Evolutionary conservation across 2,888 invertebrate genomes (phyloP), one percentile per base, ranked within the genome.

Genomic region (Conops quadrifasciatus): DNA sequence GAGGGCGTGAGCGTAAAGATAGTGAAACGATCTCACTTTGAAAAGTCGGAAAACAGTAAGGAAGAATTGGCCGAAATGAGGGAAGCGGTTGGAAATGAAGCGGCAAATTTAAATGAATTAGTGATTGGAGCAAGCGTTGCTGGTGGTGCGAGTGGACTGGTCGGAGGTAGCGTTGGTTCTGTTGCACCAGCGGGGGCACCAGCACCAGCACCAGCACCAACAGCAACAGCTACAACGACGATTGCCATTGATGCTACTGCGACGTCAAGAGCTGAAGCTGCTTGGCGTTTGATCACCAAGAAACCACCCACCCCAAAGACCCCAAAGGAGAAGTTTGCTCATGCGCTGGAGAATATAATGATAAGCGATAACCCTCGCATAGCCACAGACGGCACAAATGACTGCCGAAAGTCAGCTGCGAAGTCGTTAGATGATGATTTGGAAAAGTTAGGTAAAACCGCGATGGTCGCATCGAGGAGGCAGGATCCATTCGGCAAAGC

Each of bases 1-100:
- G 97, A 98, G 87, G 95, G 95, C 1, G 92, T 97, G 19, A 91
- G 92, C 13, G 89, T 97, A 21, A 95, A 95, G 76, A 84, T 87
- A 43, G 85, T 86, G 0, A 85, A 86, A 76, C 81, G 93, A 77
- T 92, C 93, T 0, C 92, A 92, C 80, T 92, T 92, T 72, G 92
- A 93, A 79, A 92, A 93, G 80, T 89, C 90, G 0, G 91, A 91
- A 74, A 88, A 88, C 75, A 87, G 87, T 26, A 86, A 87, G 28
- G 90, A 91, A 58, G 90, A 90, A 59, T 74, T 84, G 16, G 82
- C 82, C 4, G 83, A 83, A 72, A 83, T 83, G 78, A 78, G 83
- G 2, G 72, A 74, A 45, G 77, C 77, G 2, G 36, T 78, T 1
- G 72, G 78, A 16, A 74, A 76, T 16, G 74, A 74, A 9, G 30